These are phyloP conservation scores for Phymatocera aterrima DNA, from an alignment of 2,888 invertebrate species.

Conservation along the genomic window DNA sequence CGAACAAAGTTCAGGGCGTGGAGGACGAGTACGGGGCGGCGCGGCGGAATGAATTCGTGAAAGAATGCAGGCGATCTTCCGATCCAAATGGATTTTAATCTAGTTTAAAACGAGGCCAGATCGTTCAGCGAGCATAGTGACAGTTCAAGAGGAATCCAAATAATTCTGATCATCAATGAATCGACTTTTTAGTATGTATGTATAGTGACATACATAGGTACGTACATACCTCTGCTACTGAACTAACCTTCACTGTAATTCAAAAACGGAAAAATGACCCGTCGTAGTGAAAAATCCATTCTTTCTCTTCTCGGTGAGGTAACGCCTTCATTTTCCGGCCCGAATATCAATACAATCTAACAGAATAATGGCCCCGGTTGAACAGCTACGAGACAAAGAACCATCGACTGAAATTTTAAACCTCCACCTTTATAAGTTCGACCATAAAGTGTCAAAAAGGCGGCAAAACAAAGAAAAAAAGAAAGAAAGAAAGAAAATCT, in stretches of 20 bases:
- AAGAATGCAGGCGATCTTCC: conserved; percentile 28
- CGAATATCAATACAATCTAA: too few relatives aligned
- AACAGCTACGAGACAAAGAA: background rate
- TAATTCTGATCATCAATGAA: conserved; percentile 30
- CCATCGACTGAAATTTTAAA: background rate
- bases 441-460: background rate
- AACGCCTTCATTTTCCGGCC: too few relatives aligned
- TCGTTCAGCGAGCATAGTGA: conserved; percentile 32
- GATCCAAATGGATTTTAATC: conserved; percentile 34
- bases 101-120: conserved; percentile 20
- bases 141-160: conserved; percentile 32
- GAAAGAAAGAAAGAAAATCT: too few relatives aligned
- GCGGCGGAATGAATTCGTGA: conserved; percentile 31
- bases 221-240: too few relatives aligned
- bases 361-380: background rate
- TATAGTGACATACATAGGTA: too few relatives aligned
- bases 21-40: background rate
- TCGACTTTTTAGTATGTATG: conserved; percentile 16
- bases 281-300: too few relatives aligned
- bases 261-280: too few relatives aligned
- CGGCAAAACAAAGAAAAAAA: too few relatives aligned
- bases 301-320: too few relatives aligned
- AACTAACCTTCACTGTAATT: conserved; percentile 5
- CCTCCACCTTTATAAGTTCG: background rate
- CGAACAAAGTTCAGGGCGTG: background rate